phyloP scores from a whole-genome alignment of 2,797 vertebrate species.

The Nyctibius grandis region DNA sequence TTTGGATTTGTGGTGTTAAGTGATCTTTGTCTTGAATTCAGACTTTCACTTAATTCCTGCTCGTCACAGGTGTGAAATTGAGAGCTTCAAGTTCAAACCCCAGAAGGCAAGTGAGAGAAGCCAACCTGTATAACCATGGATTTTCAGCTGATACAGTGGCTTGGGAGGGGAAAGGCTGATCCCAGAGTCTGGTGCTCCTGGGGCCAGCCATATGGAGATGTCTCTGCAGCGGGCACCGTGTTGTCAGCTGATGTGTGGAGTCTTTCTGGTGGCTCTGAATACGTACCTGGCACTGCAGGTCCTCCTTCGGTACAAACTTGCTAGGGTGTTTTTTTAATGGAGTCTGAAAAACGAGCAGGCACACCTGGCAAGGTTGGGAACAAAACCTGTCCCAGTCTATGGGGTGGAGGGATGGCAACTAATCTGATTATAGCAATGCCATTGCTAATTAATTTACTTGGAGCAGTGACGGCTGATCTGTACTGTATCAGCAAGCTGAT shows the following conservation, averaged over 20 bases:
- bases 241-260: not conserved
- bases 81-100: not conserved
- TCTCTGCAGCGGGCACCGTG: not conserved
- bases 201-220: rapidly evolving
- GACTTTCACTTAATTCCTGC: not conserved
- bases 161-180: not conserved
- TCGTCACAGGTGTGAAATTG: not conserved
- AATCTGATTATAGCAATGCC: conserved; percentile 34
- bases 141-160: not conserved
- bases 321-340: not conserved
- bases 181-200: rapidly evolving
- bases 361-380: not conserved
- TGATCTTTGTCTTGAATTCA: not conserved
- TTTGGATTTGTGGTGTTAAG: not conserved
- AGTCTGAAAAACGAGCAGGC: not conserved
- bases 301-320: not conserved
- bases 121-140: rapidly evolving
- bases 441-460: conserved; percentile 36
- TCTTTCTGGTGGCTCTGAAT: not conserved
- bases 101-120: not conserved
- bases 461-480: not conserved
- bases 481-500: not conserved
- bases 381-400: not conserved
- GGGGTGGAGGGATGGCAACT: not conserved
- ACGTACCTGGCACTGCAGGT: not conserved